A percentile compares a stretch with the other conserved stretches of the same genome.
Evolutionary conservation across 2,797 vertebrate genomes (phyloP).

Genomic region (Tachyglossus aculeatus): DNA sequence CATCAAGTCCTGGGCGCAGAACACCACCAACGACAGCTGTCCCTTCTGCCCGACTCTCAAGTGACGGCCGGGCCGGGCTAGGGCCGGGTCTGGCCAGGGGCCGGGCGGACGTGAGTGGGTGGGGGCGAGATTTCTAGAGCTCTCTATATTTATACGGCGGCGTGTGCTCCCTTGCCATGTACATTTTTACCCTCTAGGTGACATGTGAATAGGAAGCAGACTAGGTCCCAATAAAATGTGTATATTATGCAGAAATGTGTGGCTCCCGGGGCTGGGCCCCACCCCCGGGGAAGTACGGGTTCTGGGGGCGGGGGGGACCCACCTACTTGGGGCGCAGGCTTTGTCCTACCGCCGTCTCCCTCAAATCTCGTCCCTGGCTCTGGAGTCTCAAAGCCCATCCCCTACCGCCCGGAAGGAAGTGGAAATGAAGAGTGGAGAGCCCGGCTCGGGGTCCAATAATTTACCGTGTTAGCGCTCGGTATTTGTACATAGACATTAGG

Average conservation of each 20-base stretch:
- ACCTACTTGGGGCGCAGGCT: no score
- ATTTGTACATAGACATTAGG: slow-evolving; percentile 67
- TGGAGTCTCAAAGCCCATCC: no score
- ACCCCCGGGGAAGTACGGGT: slow-evolving; percentile 22
- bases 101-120: slow-evolving; percentile 71
- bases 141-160: slow-evolving; percentile 81
- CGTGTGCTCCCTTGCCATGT: slow-evolving; percentile 79
- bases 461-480: slow-evolving; percentile 70
- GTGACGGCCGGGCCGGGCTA: slow-evolving; percentile 60
- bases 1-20: slow-evolving; percentile 89
- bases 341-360: no score
- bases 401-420: slow-evolving; percentile 4
- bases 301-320: no score
- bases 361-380: no score
- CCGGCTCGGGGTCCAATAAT: slow-evolving; percentile 68
- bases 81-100: slow-evolving; percentile 54
- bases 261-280: slow-evolving; percentile 31
- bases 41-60: slow-evolving; percentile 88
- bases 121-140: slow-evolving; percentile 73
- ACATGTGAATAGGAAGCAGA: slow-evolving; percentile 82
- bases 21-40: slow-evolving; percentile 88
- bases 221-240: slow-evolving; percentile 77
- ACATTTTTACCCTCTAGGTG: slow-evolving; percentile 81
- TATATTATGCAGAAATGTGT: slow-evolving; percentile 76
- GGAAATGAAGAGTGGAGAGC: slow-evolving; percentile 32